Base-by-base conservation (phyloP, 1,140 invertebrate genomes). In the Phymastichus coffea region DNA sequence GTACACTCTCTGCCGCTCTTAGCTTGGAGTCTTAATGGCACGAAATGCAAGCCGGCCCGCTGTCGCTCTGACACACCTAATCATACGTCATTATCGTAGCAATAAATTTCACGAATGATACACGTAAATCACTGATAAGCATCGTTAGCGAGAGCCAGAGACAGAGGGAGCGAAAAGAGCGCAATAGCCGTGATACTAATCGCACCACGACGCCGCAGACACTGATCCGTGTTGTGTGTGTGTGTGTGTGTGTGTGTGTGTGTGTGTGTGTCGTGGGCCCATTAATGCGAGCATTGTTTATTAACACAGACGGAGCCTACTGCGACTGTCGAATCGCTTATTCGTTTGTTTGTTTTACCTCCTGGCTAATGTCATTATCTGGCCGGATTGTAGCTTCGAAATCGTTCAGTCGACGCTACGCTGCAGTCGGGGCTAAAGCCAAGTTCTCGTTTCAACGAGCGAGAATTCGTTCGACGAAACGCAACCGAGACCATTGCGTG, bases 21-120 rank as follows among this genome's bases (percentile, higher is more conserved):
- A n/a, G n/a, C n/a, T n/a, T n/a, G n/a, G n/a, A n/a, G n/a, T n/a
- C n/a, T n/a, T n/a, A n/a, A n/a, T n/a, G n/a, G n/a, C n/a, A n/a
- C n/a, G n/a, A n/a, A n/a, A n/a, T n/a, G n/a, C n/a, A n/a, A n/a
- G n/a, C n/a, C n/a, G n/a, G n/a, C n/a, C n/a, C n/a, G n/a, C n/a
- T n/a, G n/a, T n/a, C 6, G 15, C 44, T 3, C 20, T 17, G 48
- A 48, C 30, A 38, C 48, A 35, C 30, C 48, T 51, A 51, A 51
- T 51, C 48, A 25, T 38, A 23, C 17, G 48, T 38, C 48, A 51
- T 51, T 51, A 51, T 51, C 48, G 33, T 19, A 15, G 35, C 33
- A 37, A 51, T 51, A 51, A 51, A 51, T 51, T 51, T 51, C 7
- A 22, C 33, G 48, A 51, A 51, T 51, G 30, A 51, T 51, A 51